These are phyloP conservation scores for Coptodon bakossiorum DNA, from an alignment of 2,113 vertebrate species.

Conservation along the genomic window DNA sequence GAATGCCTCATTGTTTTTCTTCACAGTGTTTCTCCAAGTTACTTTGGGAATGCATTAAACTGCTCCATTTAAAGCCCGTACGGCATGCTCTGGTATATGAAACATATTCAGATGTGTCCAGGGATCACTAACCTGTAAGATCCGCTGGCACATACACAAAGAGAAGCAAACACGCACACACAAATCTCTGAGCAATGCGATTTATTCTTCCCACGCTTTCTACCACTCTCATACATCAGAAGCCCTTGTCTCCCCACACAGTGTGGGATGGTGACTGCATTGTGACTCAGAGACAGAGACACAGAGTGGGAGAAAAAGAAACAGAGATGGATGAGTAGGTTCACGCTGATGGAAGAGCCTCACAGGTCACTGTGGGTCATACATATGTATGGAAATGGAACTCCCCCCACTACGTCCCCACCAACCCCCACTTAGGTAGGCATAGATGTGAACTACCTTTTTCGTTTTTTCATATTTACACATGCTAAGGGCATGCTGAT, in stretches of 20 bases:
- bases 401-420: background rate
- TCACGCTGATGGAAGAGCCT: conserved; percentile 4
- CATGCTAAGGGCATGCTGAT: background rate
- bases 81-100: background rate
- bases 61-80: conserved; percentile 20
- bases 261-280: conserved; percentile 66
- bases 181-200: conserved; percentile 47
- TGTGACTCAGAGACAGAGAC: conserved; percentile 62
- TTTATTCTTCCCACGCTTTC: conserved; percentile 62
- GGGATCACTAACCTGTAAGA: conserved; percentile 46
- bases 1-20: conserved; percentile 42
- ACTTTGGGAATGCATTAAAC: conserved; percentile 30
- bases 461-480: background rate
- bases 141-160: conserved; percentile 12
- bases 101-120: conserved; percentile 24
- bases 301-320: background rate
- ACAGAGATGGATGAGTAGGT: conserved; percentile 24
- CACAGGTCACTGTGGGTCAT: conserved; percentile 8
- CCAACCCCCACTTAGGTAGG: background rate
- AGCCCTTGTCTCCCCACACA: conserved; percentile 65
- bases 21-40: conserved; percentile 10
- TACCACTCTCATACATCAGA: conserved; percentile 65
- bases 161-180: conserved; percentile 1
- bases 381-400: background rate
- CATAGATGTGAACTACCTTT: background rate